Evolutionary conservation across 2,797 vertebrate genomes (phyloP), one percentile per base, ranked within the genome.

Genomic region (Liparis tanakae): DNA sequence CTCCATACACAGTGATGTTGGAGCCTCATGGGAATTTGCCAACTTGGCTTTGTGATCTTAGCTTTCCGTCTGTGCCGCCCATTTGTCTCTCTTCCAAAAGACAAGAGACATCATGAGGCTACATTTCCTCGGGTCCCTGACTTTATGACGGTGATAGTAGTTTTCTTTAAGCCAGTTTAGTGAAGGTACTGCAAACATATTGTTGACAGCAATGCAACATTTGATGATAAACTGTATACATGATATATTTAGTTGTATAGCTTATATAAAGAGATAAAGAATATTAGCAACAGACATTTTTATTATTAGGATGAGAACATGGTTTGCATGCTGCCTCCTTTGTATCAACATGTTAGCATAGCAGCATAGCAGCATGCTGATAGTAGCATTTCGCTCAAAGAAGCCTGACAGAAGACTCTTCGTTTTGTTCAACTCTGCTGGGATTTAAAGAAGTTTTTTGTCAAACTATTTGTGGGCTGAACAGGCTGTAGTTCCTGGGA

Each of bases 31-130:
- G 70, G 43, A 39, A 10, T 34, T 56, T 0, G 48, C 54, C 74
- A 46, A 60, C 6, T 56, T 74, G 51, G 57, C 61, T 63, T 71
- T 8, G 7, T 46, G 22, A n/a, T 54, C 37, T 48, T 20, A 30
- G 22, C n/a, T 66, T 20, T 54, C 10, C 18, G n/a, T 33, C 25
- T 55, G 54, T 55, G 53, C 13, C 14, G 3, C 53, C 3, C 5
- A 22, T 66, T 43, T 61, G n/a, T 63, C 10, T 69, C 10, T 41
- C 12, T 37, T 62, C 30, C n/a, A n/a, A n/a, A n/a, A n/a, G n/a
- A n/a, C n/a, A n/a, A 60, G 43, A 46, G 5, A 33, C 13, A 43
- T 3, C 7, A 15, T 61, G 3, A 20, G 20, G 13, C 0, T 30
- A 37, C 4, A 43, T 41, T 72, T 41, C 7, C 7, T 30, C 10